Conservation (phyloP, 2,888 invertebrate species). For the Lasioglossum leucozonium region DNA sequence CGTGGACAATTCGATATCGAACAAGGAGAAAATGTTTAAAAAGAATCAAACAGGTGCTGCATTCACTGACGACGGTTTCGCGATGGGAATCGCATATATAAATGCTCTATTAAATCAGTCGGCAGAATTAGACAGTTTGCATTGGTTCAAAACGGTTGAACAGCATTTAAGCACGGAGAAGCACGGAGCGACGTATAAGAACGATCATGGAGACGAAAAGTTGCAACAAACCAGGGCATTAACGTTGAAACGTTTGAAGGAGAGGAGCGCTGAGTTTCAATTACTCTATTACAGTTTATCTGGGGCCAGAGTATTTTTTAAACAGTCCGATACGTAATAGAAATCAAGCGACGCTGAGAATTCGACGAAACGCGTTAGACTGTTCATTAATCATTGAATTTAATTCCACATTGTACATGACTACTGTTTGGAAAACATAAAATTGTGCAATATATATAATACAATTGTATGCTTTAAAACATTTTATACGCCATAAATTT, state of each 20-base stretch:
- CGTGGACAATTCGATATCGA: slow-evolving; percentile 95
- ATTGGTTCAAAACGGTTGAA: slow-evolving; percentile 97
- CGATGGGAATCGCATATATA: slow-evolving; percentile 97
- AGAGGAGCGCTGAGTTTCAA: slow-evolving; percentile 90
- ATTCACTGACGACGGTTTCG: slow-evolving; percentile 99
- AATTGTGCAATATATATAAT: slow-evolving; percentile 46
- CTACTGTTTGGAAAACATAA: slow-evolving; percentile 40
- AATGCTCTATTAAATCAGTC: slow-evolving; percentile 95
- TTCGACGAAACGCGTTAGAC: slow-evolving; percentile 17
- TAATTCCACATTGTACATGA: slow-evolving; percentile 50
- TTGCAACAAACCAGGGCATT: slow-evolving; percentile 96
- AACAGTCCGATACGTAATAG: slow-evolving; percentile 84
- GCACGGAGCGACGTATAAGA: slow-evolving; percentile 86
- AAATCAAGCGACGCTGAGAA: not conserved
- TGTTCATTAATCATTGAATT: slow-evolving; percentile 40
- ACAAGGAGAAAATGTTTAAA: slow-evolving; percentile 96
- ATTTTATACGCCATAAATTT: slow-evolving; percentile 46
- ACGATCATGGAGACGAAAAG: slow-evolving; percentile 91
- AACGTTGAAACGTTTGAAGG: slow-evolving; percentile 91
- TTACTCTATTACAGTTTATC: slow-evolving; percentile 95
- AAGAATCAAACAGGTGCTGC: slow-evolving; percentile 94
- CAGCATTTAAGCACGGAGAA: slow-evolving; percentile 90
- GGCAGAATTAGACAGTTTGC: slow-evolving; percentile 94
- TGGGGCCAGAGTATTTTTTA: slow-evolving; percentile 98
- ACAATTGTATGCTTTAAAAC: slow-evolving; percentile 47